phyloP scores from a whole-genome alignment of 2,797 vertebrate species.

The Myotis vivesi region DNA sequence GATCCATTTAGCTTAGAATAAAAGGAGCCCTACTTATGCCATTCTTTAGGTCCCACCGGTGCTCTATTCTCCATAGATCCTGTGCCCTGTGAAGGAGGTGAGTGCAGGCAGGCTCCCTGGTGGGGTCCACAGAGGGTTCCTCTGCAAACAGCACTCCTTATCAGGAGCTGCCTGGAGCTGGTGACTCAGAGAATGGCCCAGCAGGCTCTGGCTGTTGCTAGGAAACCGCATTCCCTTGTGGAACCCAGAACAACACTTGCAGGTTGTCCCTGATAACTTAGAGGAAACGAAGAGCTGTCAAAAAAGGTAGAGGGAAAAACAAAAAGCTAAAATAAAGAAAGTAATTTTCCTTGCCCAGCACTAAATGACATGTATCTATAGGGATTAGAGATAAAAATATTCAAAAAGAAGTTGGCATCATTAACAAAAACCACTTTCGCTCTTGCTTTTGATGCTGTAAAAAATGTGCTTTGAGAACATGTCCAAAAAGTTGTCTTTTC shows the following conservation, averaged over 20 bases:
- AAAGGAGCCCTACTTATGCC: background rate
- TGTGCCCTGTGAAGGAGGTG: background rate
- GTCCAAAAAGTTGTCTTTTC: background rate
- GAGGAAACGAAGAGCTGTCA: slow-evolving; percentile 62
- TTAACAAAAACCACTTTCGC: slow-evolving; percentile 43
- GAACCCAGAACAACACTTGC: slow-evolving; percentile 69
- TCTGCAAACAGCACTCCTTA: slow-evolving; percentile 46
- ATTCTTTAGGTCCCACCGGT: background rate
- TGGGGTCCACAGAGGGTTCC: slow-evolving; percentile 22
- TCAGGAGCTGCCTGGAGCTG: slow-evolving; percentile 76
- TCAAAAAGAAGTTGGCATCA: slow-evolving; percentile 34
- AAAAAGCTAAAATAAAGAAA: slow-evolving; percentile 61
- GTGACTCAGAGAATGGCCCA: slow-evolving; percentile 79
- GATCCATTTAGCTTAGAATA: slow-evolving; percentile 23
- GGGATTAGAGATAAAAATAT: slow-evolving; percentile 59
- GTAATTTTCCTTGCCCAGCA: slow-evolving; percentile 47
- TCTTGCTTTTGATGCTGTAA: slow-evolving; percentile 30
- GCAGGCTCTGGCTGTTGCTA: slow-evolving; percentile 76
- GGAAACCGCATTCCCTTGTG: slow-evolving; percentile 75
- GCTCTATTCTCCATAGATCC: background rate
- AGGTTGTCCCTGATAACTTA: slow-evolving; percentile 73
- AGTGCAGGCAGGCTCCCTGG: background rate
- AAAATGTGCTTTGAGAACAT: background rate
- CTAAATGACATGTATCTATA: slow-evolving; percentile 44
- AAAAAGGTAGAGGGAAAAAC: slow-evolving; percentile 62